Conservation (phyloP, 2,888 invertebrate genomes). For the Xestia xanthographa region DNA sequence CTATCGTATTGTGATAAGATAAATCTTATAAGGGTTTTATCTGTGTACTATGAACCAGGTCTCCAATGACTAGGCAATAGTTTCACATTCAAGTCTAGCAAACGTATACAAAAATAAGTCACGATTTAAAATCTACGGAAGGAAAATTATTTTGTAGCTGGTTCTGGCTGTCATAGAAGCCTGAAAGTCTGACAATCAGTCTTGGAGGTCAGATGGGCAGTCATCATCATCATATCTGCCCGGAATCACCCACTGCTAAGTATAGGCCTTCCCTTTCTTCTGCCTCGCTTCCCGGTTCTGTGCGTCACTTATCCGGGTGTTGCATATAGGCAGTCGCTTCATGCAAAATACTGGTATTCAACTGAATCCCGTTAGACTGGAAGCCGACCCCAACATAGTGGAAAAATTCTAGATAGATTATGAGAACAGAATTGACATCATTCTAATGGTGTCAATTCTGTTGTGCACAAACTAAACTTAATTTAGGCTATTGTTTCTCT, state of each 20-base stretch:
- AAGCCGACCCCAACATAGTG: not conserved
- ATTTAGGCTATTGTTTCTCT: too few relatives aligned
- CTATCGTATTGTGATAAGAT: not conserved
- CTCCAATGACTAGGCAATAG: not conserved
- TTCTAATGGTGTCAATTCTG: too few relatives aligned
- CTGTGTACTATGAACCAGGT: not conserved
- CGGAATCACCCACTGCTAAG: too few relatives aligned
- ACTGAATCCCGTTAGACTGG: not conserved
- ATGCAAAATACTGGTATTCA: not conserved
- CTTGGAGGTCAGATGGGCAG: not conserved
- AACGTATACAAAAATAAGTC: not conserved
- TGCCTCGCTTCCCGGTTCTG: too few relatives aligned
- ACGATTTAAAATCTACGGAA: not conserved
- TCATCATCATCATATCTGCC: not conserved
- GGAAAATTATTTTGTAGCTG: not conserved
- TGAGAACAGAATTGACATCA: too few relatives aligned
- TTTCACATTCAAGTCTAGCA: not conserved
- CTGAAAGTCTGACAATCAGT: not conserved
- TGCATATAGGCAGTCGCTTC: not conserved
- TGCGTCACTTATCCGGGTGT: too few relatives aligned
- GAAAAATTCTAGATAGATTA: too few relatives aligned
- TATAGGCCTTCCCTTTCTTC: too few relatives aligned
- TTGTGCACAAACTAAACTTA: too few relatives aligned
- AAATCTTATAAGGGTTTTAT: not conserved
- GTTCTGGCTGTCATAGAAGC: not conserved